Conservation (phyloP, 2,888 invertebrate species). For the Melinaea marsaeus region DNA sequence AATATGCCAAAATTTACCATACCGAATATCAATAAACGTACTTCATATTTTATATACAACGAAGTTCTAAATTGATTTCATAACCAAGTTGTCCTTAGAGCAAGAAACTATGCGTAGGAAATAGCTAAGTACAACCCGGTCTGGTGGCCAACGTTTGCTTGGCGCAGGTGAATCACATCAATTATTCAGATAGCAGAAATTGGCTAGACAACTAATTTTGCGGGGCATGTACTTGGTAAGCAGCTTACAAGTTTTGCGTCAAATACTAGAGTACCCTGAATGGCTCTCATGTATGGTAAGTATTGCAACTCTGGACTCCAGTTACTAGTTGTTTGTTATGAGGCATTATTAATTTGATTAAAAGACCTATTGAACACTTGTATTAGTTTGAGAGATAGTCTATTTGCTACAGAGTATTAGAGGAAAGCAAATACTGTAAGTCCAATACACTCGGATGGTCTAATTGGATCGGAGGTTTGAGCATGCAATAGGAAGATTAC, state of each 20-base stretch:
- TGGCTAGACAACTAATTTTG: constrained; percentile 64
- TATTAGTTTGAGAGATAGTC: constrained; percentile 33
- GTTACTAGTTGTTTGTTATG: constrained; percentile 45
- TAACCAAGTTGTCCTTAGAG: neutral
- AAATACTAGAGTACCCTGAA: constrained; percentile 56
- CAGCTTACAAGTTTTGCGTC: constrained; percentile 66
- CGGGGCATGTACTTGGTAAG: constrained; percentile 56
- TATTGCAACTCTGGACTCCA: constrained; percentile 44
- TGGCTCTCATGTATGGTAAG: constrained; percentile 45
- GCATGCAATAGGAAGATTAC: constrained; percentile 16
- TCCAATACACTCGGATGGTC: constrained; percentile 14
- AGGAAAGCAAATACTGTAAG: constrained; percentile 26
- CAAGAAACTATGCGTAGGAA: constrained; percentile 6
- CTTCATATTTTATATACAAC: neutral
- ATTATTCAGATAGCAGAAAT: constrained; percentile 37
- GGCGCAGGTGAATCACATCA: constrained; percentile 64
- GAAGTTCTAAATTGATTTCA: neutral
- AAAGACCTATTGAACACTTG: constrained; percentile 52
- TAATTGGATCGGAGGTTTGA: constrained; percentile 22
- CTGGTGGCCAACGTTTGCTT: constrained; percentile 69
- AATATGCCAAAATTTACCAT: too few species aligned
- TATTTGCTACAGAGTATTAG: constrained; percentile 26
- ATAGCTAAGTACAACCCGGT: constrained; percentile 1
- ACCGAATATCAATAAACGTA: neutral
- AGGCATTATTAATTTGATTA: constrained; percentile 59